Evolutionary conservation across 1,140 invertebrate species (phyloP).

Genomic region (Trichonephila clavata): DNA sequence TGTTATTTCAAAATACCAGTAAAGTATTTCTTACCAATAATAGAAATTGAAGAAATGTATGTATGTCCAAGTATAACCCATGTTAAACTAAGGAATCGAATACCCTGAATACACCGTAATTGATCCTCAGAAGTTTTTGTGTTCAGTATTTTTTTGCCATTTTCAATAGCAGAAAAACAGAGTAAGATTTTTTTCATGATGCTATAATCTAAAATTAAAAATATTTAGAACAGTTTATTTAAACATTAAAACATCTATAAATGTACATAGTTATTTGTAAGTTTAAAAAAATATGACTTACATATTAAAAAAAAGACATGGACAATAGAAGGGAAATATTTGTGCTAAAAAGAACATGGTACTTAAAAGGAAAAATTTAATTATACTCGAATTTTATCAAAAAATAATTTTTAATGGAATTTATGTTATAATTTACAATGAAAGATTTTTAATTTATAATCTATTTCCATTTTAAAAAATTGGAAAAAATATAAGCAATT

Average conservation of each 20-base stretch:
- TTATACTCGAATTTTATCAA: no score
- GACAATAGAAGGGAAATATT: no score
- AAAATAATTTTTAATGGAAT: no score
- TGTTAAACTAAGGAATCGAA: slow-evolving; percentile 91
- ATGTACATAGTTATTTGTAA: neutral
- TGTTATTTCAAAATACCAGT: no score
- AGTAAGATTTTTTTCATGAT: slow-evolving; percentile 75
- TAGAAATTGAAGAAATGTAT: slow-evolving; percentile 79
- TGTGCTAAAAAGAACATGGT: no score
- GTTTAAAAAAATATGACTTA: neutral
- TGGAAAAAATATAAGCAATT: no score
- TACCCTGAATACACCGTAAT: slow-evolving; percentile 90
- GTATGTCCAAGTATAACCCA: slow-evolving; percentile 96
- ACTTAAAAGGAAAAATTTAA: no score
- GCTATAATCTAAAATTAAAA: neutral
- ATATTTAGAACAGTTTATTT: neutral
- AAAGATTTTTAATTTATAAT: no score
- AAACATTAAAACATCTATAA: neutral
- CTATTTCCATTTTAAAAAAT: no score
- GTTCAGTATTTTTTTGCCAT: slow-evolving; percentile 80
- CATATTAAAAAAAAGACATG: neutral
- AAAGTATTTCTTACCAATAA: slow-evolving; percentile 54
- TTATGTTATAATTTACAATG: no score
- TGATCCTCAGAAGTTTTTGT: slow-evolving; percentile 85
- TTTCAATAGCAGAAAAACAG: slow-evolving; percentile 81